Evolutionary conservation across 2,888 invertebrate species (phyloP).

Genomic region (Busseola fusca): DNA sequence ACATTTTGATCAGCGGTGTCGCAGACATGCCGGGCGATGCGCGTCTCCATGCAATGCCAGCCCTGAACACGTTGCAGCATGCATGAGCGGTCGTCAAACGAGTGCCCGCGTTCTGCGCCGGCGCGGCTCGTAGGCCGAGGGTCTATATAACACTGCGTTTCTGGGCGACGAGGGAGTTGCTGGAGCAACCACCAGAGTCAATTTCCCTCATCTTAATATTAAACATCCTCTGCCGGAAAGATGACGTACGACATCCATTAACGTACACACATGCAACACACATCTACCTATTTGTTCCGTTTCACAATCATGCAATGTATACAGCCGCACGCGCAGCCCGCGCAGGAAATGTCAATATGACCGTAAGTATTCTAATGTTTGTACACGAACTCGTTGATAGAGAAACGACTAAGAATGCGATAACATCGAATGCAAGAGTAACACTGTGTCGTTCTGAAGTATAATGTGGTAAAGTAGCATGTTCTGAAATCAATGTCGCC

Average conservation of each 20-base stretch:
- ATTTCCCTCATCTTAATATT: constrained; percentile 86
- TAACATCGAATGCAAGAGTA: constrained; percentile 82
- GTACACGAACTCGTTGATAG: constrained; percentile 77
- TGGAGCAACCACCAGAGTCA: constrained; percentile 86
- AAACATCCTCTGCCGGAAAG: constrained; percentile 85
- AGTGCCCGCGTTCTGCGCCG: constrained; percentile 66
- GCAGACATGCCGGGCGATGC: constrained; percentile 81
- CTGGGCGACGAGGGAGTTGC: constrained; percentile 82
- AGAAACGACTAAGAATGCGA: constrained; percentile 75
- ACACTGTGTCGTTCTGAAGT: constrained; percentile 80
- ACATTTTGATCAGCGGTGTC: constrained; percentile 68
- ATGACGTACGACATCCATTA: constrained; percentile 88
- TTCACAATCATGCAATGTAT: constrained; percentile 86
- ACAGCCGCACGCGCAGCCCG: constrained; percentile 71
- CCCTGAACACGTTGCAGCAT: constrained; percentile 72
- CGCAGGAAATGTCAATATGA: constrained; percentile 67
- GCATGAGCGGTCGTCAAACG: constrained; percentile 62
- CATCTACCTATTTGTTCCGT: constrained; percentile 85
- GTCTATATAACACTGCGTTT: constrained; percentile 85
- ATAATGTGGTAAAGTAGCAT: constrained; percentile 78
- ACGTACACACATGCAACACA: constrained; percentile 88
- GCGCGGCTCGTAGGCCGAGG: constrained; percentile 44
- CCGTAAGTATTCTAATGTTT: constrained; percentile 70
- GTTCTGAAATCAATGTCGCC: constrained; percentile 70
- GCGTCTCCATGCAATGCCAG: constrained; percentile 71